phyloP scores from a whole-genome alignment of 2,797 vertebrate genomes.

The Orestias chungarensis region DNA sequence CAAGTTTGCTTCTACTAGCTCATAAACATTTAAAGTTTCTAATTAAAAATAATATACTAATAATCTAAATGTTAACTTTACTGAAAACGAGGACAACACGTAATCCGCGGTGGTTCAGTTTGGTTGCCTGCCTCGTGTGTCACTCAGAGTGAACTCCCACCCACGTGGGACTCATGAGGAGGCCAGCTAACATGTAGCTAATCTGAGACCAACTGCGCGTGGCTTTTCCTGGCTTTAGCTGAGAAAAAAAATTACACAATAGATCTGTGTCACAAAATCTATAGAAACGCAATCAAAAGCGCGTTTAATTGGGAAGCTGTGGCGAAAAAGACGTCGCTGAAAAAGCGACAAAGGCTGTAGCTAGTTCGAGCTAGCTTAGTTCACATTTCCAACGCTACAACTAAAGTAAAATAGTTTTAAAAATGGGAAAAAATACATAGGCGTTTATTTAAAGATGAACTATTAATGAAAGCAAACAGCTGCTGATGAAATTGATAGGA shows the following conservation, averaged over 20 bases:
- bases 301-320: neutral
- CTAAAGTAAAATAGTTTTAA: neutral
- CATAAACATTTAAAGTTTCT: too few relatives aligned
- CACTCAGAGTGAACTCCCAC: conserved; percentile 56
- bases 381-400: neutral
- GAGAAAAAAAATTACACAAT: neutral
- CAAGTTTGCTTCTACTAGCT: too few relatives aligned
- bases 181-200: conserved; percentile 53
- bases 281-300: neutral
- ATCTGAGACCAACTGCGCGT: neutral
- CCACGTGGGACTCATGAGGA: conserved; percentile 77
- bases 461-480: neutral
- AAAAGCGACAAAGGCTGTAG: neutral
- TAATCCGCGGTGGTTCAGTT: neutral
- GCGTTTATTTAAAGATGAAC: neutral
- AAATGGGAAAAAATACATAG: neutral
- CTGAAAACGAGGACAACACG: fast-evolving
- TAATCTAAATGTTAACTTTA: neutral
- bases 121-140: conserved; percentile 60
- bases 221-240: neutral
- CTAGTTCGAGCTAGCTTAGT: neutral
- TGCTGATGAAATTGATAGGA: conserved; percentile 34
- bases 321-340: neutral
- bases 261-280: neutral
- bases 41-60: neutral